These are phyloP conservation scores for Plotosus lineatus DNA, from an alignment of 2,113 vertebrate genomes.

Conservation along the genomic window DNA sequence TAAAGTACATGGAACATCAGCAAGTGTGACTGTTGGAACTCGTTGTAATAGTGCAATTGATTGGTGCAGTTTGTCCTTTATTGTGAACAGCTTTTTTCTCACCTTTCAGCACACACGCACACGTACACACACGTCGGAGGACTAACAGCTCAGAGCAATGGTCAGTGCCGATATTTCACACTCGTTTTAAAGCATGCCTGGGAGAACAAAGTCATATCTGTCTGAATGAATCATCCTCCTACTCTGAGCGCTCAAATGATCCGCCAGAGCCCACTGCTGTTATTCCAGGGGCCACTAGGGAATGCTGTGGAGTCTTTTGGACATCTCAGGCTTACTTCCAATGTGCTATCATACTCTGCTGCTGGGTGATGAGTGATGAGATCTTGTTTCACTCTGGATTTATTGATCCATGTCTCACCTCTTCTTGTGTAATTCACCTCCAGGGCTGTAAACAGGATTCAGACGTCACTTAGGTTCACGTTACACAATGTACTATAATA, in stretches of 20 bases:
- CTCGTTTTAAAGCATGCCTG: conserved; percentile 35
- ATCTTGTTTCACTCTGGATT: conserved; percentile 19
- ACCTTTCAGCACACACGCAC: conserved; percentile 7
- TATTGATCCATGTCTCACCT: neutral
- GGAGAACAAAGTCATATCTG: conserved; percentile 47
- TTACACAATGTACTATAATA: neutral
- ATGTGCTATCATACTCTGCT: neutral
- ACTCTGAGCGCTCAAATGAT: neutral
- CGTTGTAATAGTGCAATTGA: conserved; percentile 36
- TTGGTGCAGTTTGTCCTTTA: conserved; percentile 47
- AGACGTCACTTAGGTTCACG: neutral
- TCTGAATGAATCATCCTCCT: conserved; percentile 44
- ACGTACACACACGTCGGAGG: conserved; percentile 38
- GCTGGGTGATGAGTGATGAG: neutral
- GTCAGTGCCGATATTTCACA: conserved; percentile 48
- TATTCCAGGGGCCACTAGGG: conserved; percentile 65
- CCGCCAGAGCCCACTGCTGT: conserved; percentile 43
- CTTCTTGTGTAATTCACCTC: neutral
- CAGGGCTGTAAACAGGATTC: neutral
- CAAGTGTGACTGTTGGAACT: neutral
- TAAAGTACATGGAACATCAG: conserved; percentile 25
- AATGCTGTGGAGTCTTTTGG: conserved; percentile 63
- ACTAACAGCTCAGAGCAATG: conserved; percentile 29
- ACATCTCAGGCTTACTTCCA: conserved; percentile 5
- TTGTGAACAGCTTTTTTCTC: conserved; percentile 36